Conservation (phyloP, 2,888 invertebrate species). For the Zele albiditarsus region DNA sequence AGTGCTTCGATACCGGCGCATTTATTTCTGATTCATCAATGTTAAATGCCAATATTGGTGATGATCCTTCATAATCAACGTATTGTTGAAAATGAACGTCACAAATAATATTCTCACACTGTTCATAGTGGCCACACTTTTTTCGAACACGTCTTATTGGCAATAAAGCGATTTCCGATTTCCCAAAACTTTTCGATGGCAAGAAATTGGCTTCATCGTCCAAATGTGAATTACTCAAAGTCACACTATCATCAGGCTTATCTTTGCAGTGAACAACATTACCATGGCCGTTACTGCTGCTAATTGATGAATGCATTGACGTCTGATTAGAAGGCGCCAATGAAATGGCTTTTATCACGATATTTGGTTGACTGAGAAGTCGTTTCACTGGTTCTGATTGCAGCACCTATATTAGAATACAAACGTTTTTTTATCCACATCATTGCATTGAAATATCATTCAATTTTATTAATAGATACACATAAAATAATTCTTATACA, state of each 20-base stretch:
- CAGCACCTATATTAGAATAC: conserved; percentile 57
- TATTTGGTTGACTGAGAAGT: conserved; percentile 66
- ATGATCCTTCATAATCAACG: conserved; percentile 57
- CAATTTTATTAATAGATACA: not conserved
- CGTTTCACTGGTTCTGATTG: conserved; percentile 65
- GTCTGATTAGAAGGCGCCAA: conserved; percentile 36
- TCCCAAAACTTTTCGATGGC: conserved; percentile 66
- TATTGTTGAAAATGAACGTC: conserved; percentile 63
- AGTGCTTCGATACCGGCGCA: conserved; percentile 65
- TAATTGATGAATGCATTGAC: too few relatives aligned
- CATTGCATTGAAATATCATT: conserved; percentile 7
- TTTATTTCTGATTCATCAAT: conserved; percentile 64
- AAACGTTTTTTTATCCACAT: not conserved
- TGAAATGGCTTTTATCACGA: conserved; percentile 62
- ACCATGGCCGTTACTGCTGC: conserved; percentile 11
- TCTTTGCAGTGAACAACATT: not conserved
- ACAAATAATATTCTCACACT: conserved; percentile 66
- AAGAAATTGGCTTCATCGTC: conserved; percentile 59
- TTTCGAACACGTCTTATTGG: conserved; percentile 59
- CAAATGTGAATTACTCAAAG: conserved; percentile 46
- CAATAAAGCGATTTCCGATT: conserved; percentile 64
- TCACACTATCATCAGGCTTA: conserved; percentile 50
- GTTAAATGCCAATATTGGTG: conserved; percentile 61
- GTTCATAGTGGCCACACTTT: conserved; percentile 65
- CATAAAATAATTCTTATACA: not conserved